phyloP scores from a whole-genome alignment of 2,113 vertebrate genomes.

The Hypanus sabinus region DNA sequence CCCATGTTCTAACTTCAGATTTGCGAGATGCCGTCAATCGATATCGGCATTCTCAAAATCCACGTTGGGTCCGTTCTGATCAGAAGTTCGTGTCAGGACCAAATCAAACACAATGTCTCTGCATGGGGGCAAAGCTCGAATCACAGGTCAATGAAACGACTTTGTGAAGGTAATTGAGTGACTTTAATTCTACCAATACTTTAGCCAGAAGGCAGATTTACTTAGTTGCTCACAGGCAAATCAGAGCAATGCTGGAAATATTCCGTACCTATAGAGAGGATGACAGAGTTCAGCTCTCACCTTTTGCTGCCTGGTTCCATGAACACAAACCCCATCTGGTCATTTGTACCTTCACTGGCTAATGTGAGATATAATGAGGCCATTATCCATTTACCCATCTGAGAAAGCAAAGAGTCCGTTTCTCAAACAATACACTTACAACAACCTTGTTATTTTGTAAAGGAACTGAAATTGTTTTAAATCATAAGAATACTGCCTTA shows the following conservation, averaged over 20 bases:
- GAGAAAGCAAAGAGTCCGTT: background rate
- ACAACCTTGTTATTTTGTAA: background rate
- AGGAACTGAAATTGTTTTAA: background rate
- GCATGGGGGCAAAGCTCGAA: too few species aligned
- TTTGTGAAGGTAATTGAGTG: too few species aligned
- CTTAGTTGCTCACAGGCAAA: too few species aligned
- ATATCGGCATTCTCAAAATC: background rate
- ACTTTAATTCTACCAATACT: too few species aligned
- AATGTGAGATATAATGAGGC: background rate
- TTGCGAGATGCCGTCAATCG: background rate
- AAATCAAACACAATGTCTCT: too few species aligned
- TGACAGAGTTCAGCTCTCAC: too few species aligned
- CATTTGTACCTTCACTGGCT: background rate
- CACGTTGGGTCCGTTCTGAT: too few species aligned
- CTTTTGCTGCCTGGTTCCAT: background rate
- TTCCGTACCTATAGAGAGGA: too few species aligned
- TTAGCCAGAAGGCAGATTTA: too few species aligned
- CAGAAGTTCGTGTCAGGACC: too few species aligned
- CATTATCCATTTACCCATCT: background rate
- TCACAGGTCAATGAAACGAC: too few species aligned
- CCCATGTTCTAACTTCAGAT: background rate
- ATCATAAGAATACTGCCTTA: background rate
- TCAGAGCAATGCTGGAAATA: too few species aligned
- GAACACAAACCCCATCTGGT: background rate
- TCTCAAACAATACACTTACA: background rate